Conservation (phyloP, 1,140 invertebrate genomes). For the Theocolax elegans region DNA sequence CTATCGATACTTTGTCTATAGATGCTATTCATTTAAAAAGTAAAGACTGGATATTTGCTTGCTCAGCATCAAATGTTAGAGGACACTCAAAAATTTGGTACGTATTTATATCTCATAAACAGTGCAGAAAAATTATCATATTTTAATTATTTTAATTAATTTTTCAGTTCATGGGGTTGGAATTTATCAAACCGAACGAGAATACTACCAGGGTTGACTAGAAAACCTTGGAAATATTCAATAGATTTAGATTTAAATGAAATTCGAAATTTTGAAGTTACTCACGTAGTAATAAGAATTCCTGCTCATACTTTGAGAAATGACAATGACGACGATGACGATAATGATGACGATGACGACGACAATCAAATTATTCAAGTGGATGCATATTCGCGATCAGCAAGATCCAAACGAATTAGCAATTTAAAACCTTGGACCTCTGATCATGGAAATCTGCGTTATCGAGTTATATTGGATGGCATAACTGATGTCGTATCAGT, state of each 20-base stretch:
- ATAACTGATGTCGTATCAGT: constrained; percentile 50
- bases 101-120: background rate
- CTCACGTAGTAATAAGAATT: constrained; percentile 79
- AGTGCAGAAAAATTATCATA: too few relatives aligned
- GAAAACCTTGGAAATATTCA: constrained; percentile 66
- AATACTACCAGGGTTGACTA: constrained; percentile 64
- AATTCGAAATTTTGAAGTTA: constrained; percentile 71
- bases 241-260: constrained; percentile 73
- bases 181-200: constrained; percentile 75
- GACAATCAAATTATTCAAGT: constrained; percentile 53
- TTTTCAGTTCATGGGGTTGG: constrained; percentile 72
- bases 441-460: constrained; percentile 49
- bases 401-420: constrained; percentile 44
- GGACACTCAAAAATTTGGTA: constrained; percentile 55
- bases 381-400: constrained; percentile 50
- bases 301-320: constrained; percentile 47
- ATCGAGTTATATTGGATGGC: constrained; percentile 49
- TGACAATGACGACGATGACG: constrained; percentile 11
- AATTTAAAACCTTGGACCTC: constrained; percentile 35
- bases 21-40: constrained; percentile 73
- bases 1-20: constrained; percentile 62
- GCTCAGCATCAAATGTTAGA: constrained; percentile 69
- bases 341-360: constrained; percentile 42
- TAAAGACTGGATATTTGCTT: constrained; percentile 80
- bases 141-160: constrained; percentile 10